A percentile compares a stretch with the other conserved stretches of the same genome.
These are phyloP conservation scores for Acanthurus lineatus DNA, from an alignment of 2,797 vertebrate species.

Conservation along the genomic window DNA sequence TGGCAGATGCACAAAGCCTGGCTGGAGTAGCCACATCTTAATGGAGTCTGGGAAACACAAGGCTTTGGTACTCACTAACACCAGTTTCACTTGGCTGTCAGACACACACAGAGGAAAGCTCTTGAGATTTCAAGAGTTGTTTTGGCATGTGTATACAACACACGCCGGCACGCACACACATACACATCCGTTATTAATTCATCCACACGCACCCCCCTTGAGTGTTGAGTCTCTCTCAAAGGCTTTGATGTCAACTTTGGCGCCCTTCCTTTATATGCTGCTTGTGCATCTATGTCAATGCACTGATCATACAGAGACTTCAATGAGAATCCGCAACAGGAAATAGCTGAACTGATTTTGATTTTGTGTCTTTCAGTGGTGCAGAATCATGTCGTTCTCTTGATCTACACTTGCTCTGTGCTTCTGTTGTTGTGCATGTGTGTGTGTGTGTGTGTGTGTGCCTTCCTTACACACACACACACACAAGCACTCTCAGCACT, in stretches of 20 bases:
- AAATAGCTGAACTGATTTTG: constrained; percentile 44
- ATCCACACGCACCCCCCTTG: constrained; percentile 47
- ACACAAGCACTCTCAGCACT: neutral
- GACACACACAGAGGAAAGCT: constrained; percentile 64
- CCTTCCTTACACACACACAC: constrained; percentile 4
- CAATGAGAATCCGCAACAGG: constrained; percentile 49
- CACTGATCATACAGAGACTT: constrained; percentile 31
- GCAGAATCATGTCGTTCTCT: constrained; percentile 30
- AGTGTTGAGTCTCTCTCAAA: constrained; percentile 55
- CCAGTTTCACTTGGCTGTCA: constrained; percentile 69
- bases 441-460: constrained; percentile 4
- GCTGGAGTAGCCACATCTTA: constrained; percentile 69
- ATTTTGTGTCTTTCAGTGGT: constrained; percentile 39
- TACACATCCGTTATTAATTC: constrained; percentile 55
- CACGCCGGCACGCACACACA: constrained; percentile 31
- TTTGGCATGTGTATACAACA: constrained; percentile 53
- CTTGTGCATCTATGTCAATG: constrained; percentile 40
- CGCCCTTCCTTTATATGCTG: constrained; percentile 39
- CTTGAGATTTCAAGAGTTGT: constrained; percentile 67
- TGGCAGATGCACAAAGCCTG: constrained; percentile 61
- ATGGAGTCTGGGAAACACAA: constrained; percentile 75
- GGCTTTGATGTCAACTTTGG: constrained; percentile 64
- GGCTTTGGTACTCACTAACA: constrained; percentile 74
- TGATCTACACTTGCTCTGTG: constrained; percentile 32
- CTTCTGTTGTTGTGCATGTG: constrained; percentile 22